Conservation (phyloP, 2,113 vertebrate genomes). For the Galbula dea region DNA sequence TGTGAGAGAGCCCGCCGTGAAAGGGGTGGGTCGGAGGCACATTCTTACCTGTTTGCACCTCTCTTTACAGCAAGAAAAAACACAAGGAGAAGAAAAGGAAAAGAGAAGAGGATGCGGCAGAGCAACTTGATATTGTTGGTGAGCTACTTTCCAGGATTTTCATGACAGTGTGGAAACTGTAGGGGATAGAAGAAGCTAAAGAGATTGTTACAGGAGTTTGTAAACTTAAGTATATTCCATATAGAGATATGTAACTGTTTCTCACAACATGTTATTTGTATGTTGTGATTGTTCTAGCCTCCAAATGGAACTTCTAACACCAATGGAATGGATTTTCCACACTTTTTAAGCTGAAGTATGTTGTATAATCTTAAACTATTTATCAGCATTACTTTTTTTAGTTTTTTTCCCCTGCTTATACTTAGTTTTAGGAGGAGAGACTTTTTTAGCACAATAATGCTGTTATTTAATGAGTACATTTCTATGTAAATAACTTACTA, state of each 20-base stretch:
- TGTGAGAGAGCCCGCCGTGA: fast-evolving
- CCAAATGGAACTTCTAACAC: background rate
- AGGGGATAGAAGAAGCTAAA: background rate
- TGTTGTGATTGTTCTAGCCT: background rate
- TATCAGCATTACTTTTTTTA: background rate
- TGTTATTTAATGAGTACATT: background rate
- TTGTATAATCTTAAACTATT: background rate
- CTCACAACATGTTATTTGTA: fast-evolving
- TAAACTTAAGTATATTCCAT: background rate
- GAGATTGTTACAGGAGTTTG: fast-evolving
- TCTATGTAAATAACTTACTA: background rate
- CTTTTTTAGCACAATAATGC: background rate
- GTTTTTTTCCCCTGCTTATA: no score
- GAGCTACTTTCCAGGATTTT: background rate
- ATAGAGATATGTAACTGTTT: fast-evolving
- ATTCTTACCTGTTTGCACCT: fast-evolving
- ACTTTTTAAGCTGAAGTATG: background rate
- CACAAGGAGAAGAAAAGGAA: slow-evolving; percentile 87
- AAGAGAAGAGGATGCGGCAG: slow-evolving; percentile 78
- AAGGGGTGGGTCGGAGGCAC: fast-evolving
- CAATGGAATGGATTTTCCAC: fast-evolving
- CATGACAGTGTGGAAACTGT: fast-evolving
- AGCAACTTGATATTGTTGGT: slow-evolving; percentile 87
- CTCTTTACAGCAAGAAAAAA: slow-evolving; percentile 83
- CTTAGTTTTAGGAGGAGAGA: background rate